Base-by-base conservation (phyloP, 1,140 invertebrate species). In the Sycophila sp. region DNA sequence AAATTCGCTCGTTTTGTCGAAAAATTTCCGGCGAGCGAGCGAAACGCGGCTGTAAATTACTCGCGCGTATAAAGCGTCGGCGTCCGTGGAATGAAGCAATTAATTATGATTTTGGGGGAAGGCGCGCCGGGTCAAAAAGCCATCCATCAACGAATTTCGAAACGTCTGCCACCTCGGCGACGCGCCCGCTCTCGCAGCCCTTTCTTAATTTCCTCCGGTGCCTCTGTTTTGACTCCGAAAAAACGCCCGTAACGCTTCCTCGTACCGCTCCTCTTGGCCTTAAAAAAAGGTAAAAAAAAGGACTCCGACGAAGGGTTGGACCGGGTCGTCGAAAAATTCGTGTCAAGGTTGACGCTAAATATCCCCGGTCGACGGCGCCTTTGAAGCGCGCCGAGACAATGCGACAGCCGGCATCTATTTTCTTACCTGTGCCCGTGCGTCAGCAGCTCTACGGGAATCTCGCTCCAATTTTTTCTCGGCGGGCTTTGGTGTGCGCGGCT, bases 401-500 rank as follows among this genome's bases (percentile, higher is more conserved):
- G 55, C 53, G 15, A 19, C 42, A 19, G 30, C 34, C 17, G 28
- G 17, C 56, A 42, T 53, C 47, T 65, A 65, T 53, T 65, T 65
- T 30, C 32, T 67, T 58, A 47, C 63, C 49, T 56, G 47, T 32
- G 11, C 28, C n/a, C 40, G 11, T 11, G 32, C 49, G 19, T 8
- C 7, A n/a, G n/a, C 15, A 28, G 11, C 1, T 2, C 10, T 11
- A 5, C 6, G 58, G 40, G 38, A 60, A 24, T 42, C 24, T 62
- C n/a, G 11, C n/a, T 17, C 45, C 32, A 17, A 22, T 49, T 2
- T 32, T 13, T n/a, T 11, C 8, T 2, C 15, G 13, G n/a, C n/a
- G n/a, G 28, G 42, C 45, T 62, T 47, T n/a, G 40, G 38, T 26
- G 13, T 17, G 24, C 47, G 45, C 24, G 58, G 15, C 36, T 36